Conservation (phyloP, 2,888 invertebrate genomes). For the Drosophila cracens region DNA sequence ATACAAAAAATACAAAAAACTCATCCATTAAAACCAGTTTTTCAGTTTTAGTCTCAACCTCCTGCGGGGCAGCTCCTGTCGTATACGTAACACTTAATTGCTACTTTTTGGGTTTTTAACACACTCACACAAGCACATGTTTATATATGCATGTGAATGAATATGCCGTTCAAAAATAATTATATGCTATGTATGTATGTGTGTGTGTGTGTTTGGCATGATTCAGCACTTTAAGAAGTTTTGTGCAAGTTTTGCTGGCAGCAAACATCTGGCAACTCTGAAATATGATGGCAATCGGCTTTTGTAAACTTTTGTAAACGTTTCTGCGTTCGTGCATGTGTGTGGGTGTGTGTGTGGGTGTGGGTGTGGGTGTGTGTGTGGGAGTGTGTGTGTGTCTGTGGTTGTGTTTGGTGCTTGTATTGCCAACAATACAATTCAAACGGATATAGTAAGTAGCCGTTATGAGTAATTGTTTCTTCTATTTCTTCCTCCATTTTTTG, state of each 20-base stretch:
- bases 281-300: constrained; percentile 27
- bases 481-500: neutral
- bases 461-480: constrained; percentile 25
- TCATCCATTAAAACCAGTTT: constrained; percentile 22
- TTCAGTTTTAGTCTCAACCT: constrained; percentile 12
- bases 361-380: neutral
- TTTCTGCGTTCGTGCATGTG: neutral
- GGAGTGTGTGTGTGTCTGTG: neutral
- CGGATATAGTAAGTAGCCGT: constrained; percentile 9
- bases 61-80: constrained; percentile 30
- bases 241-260: constrained; percentile 34
- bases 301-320: constrained; percentile 31
- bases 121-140: neutral
- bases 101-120: constrained; percentile 41
- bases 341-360: neutral
- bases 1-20: neutral
- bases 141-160: constrained; percentile 7
- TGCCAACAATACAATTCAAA: constrained; percentile 28
- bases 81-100: constrained; percentile 70
- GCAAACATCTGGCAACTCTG: constrained; percentile 46
- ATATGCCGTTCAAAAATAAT: constrained; percentile 53
- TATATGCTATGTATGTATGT: constrained; percentile 37
- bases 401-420: constrained; percentile 4
- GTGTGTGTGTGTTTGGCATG: constrained; percentile 41
- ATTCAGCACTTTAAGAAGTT: constrained; percentile 61